These are phyloP conservation scores for Maccullochella peelii DNA, from an alignment of 2,113 vertebrate species.

Conservation along the genomic window DNA sequence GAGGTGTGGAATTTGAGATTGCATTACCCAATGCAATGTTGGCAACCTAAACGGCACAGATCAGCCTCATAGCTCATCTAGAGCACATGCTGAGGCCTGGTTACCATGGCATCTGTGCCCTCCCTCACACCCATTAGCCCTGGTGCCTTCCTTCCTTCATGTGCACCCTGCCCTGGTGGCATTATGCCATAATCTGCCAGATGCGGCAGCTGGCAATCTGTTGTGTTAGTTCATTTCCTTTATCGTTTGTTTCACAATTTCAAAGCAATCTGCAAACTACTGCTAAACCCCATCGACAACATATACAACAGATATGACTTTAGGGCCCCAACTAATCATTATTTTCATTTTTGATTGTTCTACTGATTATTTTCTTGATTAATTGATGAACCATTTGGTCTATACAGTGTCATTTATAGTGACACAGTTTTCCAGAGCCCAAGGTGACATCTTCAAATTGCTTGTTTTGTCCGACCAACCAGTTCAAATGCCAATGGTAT, in stretches of 20 bases:
- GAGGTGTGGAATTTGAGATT: constrained; percentile 32
- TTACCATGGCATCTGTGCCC: constrained; percentile 74
- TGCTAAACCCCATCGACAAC: not conserved
- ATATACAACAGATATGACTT: not conserved
- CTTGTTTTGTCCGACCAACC: not conserved
- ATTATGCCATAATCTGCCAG: constrained; percentile 61
- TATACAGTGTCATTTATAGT: not conserved
- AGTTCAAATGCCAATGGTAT: not conserved
- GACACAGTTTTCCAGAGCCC: not conserved
- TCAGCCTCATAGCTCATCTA: constrained; percentile 47
- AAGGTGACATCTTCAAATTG: not conserved
- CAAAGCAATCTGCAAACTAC: constrained; percentile 15
- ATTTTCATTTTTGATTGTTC: not conserved
- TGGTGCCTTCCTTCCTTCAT: constrained; percentile 45
- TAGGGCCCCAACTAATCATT: not conserved
- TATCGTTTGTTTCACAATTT: constrained; percentile 25
- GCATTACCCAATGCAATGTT: constrained; percentile 18
- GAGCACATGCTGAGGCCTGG: constrained; percentile 58
- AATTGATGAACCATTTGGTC: not conserved
- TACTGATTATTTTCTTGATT: not conserved
- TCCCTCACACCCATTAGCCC: constrained; percentile 63
- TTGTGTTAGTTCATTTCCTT: constrained; percentile 31
- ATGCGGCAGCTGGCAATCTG: constrained; percentile 64
- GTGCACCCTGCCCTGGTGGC: constrained; percentile 55
- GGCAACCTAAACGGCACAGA: constrained; percentile 46